These are phyloP conservation scores for Eupeodes luniger DNA, from an alignment of 2,888 invertebrate species.

Conservation along the genomic window DNA sequence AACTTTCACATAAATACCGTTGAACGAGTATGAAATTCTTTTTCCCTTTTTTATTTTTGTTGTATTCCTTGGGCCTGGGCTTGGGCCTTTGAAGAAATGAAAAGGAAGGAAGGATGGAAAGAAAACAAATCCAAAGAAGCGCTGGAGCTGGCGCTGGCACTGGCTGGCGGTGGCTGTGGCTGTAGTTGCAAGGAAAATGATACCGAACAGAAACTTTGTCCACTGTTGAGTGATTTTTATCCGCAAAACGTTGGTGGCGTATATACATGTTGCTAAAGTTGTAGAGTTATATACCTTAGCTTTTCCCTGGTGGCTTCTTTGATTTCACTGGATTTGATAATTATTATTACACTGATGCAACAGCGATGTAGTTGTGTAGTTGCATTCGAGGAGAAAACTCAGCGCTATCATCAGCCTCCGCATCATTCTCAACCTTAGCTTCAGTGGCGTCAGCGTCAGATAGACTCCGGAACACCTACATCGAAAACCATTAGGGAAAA, in stretches of 20 bases:
- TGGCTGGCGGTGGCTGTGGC: too few relatives aligned
- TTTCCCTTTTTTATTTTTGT: not conserved
- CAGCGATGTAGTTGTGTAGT: not conserved
- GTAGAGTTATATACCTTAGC: not conserved
- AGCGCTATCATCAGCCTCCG: not conserved
- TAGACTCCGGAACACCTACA: not conserved
- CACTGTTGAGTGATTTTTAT: conserved; percentile 63
- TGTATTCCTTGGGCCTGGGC: conserved; percentile 20
- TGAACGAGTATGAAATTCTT: not conserved
- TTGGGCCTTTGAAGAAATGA: conserved; percentile 5
- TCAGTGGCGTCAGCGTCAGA: too few relatives aligned
- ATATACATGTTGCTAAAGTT: not conserved
- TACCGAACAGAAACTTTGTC: conserved; percentile 68
- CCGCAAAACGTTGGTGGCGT: conserved; percentile 27
- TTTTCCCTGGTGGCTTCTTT: conserved; percentile 56
- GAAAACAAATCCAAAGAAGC: not conserved
- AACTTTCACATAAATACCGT: conserved; percentile 47
- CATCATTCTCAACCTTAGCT: too few relatives aligned
- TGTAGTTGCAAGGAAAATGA: conserved; percentile 14
- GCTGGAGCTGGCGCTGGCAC: not conserved
- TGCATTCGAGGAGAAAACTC: not conserved
- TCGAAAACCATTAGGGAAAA: conserved; percentile 26
- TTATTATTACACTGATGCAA: conserved; percentile 65
- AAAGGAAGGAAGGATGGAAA: not conserved
- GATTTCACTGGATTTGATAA: conserved; percentile 72